Conservation (phyloP, 2,113 vertebrate species). For the Piprites chloris region DNA sequence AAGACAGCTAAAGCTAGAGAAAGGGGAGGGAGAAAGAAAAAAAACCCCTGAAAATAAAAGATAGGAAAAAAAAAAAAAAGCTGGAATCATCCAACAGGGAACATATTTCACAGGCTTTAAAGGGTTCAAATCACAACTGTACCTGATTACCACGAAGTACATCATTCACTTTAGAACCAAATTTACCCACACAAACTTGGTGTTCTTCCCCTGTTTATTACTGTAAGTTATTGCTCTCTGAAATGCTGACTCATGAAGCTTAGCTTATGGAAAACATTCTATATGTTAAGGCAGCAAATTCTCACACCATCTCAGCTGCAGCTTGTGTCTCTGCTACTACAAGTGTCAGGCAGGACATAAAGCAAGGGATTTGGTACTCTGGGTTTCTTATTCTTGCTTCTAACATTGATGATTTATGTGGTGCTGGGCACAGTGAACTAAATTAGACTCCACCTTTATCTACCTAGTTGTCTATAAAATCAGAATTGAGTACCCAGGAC, state of each 20-base stretch:
- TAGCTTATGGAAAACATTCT: slow-evolving; percentile 14
- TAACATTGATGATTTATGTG: background rate
- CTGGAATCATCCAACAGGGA: background rate
- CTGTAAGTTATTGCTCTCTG: slow-evolving; percentile 42
- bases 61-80: fast-evolving
- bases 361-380: background rate
- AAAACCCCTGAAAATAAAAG: background rate
- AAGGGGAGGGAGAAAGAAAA: background rate
- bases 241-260: slow-evolving; percentile 63
- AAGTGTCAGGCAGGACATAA: background rate
- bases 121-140: slow-evolving; percentile 38
- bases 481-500: background rate
- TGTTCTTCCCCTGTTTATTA: slow-evolving; percentile 52
- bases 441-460: background rate
- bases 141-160: slow-evolving; percentile 50
- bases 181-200: slow-evolving; percentile 61
- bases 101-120: slow-evolving; percentile 45
- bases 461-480: background rate
- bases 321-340: background rate
- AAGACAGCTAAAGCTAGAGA: background rate
- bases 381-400: background rate
- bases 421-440: background rate
- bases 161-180: slow-evolving; percentile 60
- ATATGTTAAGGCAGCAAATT: slow-evolving; percentile 49
- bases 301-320: background rate